phyloP scores from a whole-genome alignment of 2,888 invertebrate species.

The Globia sparganii region DNA sequence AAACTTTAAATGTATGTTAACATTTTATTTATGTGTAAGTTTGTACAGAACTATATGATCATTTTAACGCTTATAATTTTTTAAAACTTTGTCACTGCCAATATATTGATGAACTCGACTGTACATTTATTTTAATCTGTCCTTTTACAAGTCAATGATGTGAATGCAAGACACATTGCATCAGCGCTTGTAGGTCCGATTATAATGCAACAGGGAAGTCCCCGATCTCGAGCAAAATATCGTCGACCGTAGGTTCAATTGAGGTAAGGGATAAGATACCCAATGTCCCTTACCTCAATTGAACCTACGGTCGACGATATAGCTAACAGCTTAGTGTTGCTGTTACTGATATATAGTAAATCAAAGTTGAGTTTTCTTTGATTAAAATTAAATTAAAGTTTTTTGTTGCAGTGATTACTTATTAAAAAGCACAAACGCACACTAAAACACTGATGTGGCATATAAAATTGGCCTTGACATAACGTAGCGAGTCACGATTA shows the following conservation, averaged over 20 bases:
- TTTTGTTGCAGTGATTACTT: neutral
- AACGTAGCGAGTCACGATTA: slow-evolving; percentile 1
- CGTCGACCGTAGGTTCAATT: no score
- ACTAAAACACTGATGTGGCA: slow-evolving; percentile 2
- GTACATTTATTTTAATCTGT: neutral
- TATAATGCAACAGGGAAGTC: slow-evolving; percentile 2
- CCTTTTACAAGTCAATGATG: slow-evolving; percentile 9
- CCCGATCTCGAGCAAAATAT: neutral
- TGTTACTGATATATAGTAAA: neutral
- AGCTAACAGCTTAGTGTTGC: neutral
- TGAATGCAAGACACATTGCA: slow-evolving; percentile 24
- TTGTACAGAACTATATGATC: no score
- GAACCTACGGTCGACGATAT: no score
- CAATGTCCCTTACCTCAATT: no score
- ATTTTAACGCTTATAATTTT: no score
- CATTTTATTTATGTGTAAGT: no score
- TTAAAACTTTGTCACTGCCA: no score
- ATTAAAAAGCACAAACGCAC: neutral
- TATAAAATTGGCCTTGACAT: neutral
- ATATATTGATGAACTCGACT: no score
- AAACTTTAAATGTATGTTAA: no score
- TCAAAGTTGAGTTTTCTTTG: neutral
- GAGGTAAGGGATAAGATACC: no score
- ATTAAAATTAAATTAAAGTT: neutral
- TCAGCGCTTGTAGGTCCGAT: slow-evolving; percentile 6